A percentile compares a stretch with the other conserved stretches of the same genome.
Evolutionary conservation across 2,797 vertebrate species (phyloP).

Genomic region (Dendrocincla tyrannina): DNA sequence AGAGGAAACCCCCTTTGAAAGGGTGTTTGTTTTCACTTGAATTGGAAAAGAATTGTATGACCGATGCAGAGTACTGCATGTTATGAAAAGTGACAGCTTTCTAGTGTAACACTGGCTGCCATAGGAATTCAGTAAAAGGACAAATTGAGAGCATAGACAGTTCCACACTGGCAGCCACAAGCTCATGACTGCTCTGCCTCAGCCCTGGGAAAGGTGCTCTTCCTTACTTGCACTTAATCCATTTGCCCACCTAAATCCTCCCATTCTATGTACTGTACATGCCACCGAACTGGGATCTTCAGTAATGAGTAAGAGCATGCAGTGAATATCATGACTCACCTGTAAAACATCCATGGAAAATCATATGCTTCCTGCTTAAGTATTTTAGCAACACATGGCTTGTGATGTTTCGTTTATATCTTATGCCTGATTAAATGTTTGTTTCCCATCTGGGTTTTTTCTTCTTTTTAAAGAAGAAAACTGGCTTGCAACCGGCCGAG

Average conservation of each 20-base stretch:
- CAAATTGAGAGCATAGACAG: not conserved
- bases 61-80: not conserved
- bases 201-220: not conserved
- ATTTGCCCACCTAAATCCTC: not conserved
- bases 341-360: conserved; percentile 72
- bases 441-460: not conserved
- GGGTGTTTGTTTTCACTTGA: conserved; percentile 23
- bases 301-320: conserved; percentile 55
- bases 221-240: not conserved
- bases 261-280: not conserved
- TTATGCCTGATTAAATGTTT: conserved; percentile 29
- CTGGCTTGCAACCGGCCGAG: not conserved
- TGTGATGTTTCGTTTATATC: conserved; percentile 56
- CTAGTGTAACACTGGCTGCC: not conserved
- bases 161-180: not conserved
- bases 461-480: not conserved
- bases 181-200: not conserved
- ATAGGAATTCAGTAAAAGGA: not conserved
- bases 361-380: conserved; percentile 71
- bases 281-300: not conserved
- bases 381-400: conserved; percentile 60
- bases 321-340: conserved; percentile 71
- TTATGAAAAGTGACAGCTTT: conserved; percentile 46
- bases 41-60: not conserved
- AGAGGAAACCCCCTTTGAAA: conserved; percentile 22